These are phyloP conservation scores for Lamellibrachia columna DNA, from an alignment of 2,888 invertebrate species.

Conservation along the genomic window DNA sequence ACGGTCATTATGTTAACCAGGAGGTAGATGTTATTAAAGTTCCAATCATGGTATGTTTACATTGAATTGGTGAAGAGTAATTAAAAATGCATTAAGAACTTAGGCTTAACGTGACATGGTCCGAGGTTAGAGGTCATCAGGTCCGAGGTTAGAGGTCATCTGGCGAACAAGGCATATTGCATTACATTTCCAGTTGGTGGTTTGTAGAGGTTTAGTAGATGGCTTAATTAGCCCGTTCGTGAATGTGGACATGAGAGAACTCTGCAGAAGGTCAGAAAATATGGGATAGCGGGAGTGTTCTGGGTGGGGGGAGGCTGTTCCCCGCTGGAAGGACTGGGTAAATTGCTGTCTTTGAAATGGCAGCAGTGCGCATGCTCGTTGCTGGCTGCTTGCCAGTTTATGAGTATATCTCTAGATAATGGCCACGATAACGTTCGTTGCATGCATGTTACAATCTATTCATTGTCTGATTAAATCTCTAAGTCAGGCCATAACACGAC, in stretches of 20 bases:
- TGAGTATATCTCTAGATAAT: no score
- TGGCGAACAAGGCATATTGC: background rate
- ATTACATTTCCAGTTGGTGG: background rate
- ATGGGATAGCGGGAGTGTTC: no score
- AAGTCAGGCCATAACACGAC: background rate
- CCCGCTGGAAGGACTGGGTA: no score
- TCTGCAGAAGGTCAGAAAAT: background rate
- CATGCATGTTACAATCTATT: no score
- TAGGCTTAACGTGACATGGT: background rate
- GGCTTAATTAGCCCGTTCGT: background rate
- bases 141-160: background rate
- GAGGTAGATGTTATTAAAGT: background rate
- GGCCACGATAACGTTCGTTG: no score
- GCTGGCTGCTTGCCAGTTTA: no score
- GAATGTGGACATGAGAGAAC: background rate
- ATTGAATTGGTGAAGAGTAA: background rate
- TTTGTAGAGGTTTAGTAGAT: background rate
- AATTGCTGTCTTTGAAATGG: no score
- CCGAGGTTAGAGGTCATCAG: background rate
- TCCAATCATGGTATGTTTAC: background rate
- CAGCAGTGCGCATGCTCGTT: no score
- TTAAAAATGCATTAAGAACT: conserved; percentile 2
- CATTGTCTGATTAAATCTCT: background rate
- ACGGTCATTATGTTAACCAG: background rate
- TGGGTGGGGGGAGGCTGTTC: no score